Evolutionary conservation across 2,113 vertebrate genomes (phyloP).

Genomic region (Actenoides lindsayi): DNA sequence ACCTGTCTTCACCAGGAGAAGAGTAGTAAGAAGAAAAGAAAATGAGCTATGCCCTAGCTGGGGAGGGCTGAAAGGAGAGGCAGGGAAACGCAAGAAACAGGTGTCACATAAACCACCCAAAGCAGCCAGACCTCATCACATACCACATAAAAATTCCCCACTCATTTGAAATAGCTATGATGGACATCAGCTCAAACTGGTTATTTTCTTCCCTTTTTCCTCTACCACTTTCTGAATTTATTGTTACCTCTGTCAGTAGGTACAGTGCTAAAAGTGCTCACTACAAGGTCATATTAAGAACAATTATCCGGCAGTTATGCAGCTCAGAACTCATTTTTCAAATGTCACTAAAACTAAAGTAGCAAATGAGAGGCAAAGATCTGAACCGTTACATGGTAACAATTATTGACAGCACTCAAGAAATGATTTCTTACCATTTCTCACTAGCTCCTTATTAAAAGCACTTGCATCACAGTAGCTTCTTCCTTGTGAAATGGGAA

Average conservation of each 20-base stretch:
- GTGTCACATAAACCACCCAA: not conserved
- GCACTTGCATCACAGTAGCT: constrained; percentile 90
- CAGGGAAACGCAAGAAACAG: not conserved
- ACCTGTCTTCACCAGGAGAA: not conserved
- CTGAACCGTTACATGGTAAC: rapidly evolving
- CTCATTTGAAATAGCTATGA: not conserved
- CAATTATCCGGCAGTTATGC: not conserved
- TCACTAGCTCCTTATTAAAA: constrained; percentile 81
- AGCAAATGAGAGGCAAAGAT: not conserved
- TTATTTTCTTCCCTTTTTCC: not conserved
- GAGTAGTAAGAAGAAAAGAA: not conserved
- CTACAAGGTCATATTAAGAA: not conserved
- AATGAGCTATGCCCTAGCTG: not conserved
- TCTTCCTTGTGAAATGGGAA: constrained; percentile 75
- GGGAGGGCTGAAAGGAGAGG: not conserved
- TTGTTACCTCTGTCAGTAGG: not conserved
- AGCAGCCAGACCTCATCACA: not conserved
- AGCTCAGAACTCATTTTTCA: not conserved
- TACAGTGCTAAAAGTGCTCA: not conserved
- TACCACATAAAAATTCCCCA: not conserved
- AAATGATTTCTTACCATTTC: constrained; percentile 79
- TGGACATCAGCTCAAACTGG: not conserved
- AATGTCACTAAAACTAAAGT: not conserved
- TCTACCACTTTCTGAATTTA: not conserved
- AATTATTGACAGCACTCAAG: not conserved